These are phyloP conservation scores for Danio rerio DNA, from an alignment of 2,113 vertebrate genomes.

Conservation along the genomic window GRCz12tu NC_133187.1:24801501-24802000, in stretches of 20 bases:
- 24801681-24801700: conserved; percentile 25
- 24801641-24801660: conserved; percentile 22
- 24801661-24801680: conserved; percentile 38
- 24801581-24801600: conserved; percentile 31
- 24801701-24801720: conserved; percentile 20
- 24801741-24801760: conserved; percentile 31
- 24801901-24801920: conserved; percentile 57
- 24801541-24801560: conserved; percentile 9
- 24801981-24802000: conserved; percentile 74
- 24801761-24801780: conserved; percentile 32
- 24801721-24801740: conserved; percentile 31
- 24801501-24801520: conserved; percentile 60
- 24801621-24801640: conserved; percentile 23
- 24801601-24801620: conserved; percentile 13
- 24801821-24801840: conserved; percentile 5
- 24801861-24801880: conserved; percentile 50
- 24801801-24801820: conserved; percentile 14
- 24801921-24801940: conserved; percentile 60
- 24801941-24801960: conserved; percentile 76
- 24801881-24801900: conserved; percentile 52
- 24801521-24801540: conserved; percentile 12
- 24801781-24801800: conserved; percentile 13
- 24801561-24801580: conserved; percentile 38
- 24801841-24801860: conserved; percentile 45
- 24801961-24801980: conserved; percentile 72